Base-by-base conservation (phyloP, 2,113 vertebrate genomes). In the Xerus inauris region DNA sequence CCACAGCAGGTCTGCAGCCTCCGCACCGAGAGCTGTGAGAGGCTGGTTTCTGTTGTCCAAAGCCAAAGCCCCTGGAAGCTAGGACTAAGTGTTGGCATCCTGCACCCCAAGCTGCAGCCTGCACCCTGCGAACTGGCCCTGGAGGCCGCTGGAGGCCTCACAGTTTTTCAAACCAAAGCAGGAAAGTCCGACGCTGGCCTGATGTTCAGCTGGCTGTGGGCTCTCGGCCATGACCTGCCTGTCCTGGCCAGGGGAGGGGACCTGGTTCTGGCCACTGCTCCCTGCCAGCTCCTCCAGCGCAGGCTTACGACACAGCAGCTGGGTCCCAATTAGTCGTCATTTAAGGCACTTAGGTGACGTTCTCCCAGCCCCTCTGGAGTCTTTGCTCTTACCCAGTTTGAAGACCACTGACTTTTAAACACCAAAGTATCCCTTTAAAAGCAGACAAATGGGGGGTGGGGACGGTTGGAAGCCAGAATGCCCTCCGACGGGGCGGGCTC, bases 341-440 rank as follows among this genome's bases (percentile, higher is more conserved):
- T 98, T 98, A 98, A 97, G 97, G 97, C 93, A 95, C 98, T 98
- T 98, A 97, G 97, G 98, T 98, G 94, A 97, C 92, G 97, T 97
- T 97, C 97, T 97, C 97, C 94, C 67, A 3, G 96, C 59, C 40
- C 0, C 65, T 62, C 47, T 0, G 45, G 54, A 87, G 59, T 92
- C 98, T 97, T 96, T 98, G 89, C 93, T 82, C 71, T 80, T 40
- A 30, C 32, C 92, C 49, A 77, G 96, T 98, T 98, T 98, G 98
- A 98, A 98, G 98, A 98, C 92, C 96, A 98, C 97, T 97, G 98
- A 96, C 96, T 98, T 98, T 97, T 97, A 94, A 98, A 98, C 97
- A 91, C 96, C 96, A 87, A 97, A 95, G 97, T 64, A 85, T 98
- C 92, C 89, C 80, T 97, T 98, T 94, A 98, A 98, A 93, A 97